Conservation (phyloP, 2,113 vertebrate species). For the Myodes glareolus region DNA sequence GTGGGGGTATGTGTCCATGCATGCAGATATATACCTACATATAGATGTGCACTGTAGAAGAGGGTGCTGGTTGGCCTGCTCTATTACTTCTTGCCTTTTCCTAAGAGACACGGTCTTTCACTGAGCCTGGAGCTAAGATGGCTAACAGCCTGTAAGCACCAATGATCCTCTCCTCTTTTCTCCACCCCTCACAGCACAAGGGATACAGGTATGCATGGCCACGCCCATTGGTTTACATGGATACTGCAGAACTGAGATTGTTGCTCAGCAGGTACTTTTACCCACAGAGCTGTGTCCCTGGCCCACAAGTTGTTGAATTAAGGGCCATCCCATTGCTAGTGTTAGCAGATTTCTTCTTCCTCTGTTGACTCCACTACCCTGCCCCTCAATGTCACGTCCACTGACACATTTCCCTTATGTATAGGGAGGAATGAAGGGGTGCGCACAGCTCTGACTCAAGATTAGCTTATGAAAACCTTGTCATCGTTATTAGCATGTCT, state of each 20-base stretch:
- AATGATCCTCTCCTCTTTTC: too few relatives aligned
- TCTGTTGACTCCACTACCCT: background rate
- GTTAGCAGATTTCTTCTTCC: background rate
- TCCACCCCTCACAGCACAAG: too few relatives aligned
- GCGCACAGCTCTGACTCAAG: background rate
- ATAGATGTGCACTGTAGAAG: background rate
- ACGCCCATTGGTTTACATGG: background rate
- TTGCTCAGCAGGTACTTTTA: background rate
- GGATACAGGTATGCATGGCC: background rate
- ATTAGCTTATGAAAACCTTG: background rate
- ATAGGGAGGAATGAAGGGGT: fast-evolving
- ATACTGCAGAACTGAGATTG: background rate
- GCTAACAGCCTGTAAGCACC: background rate
- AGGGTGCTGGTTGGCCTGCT: background rate
- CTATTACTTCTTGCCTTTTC: background rate
- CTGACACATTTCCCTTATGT: background rate
- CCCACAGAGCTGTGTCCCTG: too few relatives aligned
- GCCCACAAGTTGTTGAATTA: background rate
- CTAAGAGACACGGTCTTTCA: background rate
- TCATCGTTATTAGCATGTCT: background rate
- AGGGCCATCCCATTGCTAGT: fast-evolving
- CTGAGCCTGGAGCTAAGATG: background rate
- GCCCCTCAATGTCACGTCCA: fast-evolving
- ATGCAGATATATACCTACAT: background rate
- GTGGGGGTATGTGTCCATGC: background rate